Conservation (phyloP, 2,888 invertebrate species). For the Panorpa germanica region DNA sequence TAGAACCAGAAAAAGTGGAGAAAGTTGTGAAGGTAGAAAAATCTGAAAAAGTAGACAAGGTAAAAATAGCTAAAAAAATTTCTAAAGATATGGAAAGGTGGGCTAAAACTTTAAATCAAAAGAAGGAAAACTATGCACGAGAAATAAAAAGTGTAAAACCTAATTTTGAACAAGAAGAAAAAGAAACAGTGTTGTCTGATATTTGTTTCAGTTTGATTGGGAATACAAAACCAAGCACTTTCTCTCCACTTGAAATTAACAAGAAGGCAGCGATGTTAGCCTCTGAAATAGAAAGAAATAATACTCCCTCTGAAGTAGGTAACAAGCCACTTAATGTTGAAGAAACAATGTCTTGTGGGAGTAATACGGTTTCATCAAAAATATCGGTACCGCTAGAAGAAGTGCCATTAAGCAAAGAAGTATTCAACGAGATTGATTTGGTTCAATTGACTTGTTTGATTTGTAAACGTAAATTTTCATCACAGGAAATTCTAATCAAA, state of each 20-base stretch:
- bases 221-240: slow-evolving; percentile 34
- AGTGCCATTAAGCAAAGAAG: slow-evolving; percentile 34
- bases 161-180: too few species aligned
- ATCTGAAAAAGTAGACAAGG: slow-evolving; percentile 75
- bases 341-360: too few species aligned
- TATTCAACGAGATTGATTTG: slow-evolving; percentile 70
- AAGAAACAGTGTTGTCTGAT: slow-evolving; percentile 71
- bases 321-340: too few species aligned
- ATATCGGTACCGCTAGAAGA: slow-evolving; percentile 25
- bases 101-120: slow-evolving; percentile 94
- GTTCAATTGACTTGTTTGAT: slow-evolving; percentile 78
- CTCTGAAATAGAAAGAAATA: too few species aligned
- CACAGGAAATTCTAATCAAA: slow-evolving; percentile 69
- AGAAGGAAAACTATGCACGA: too few species aligned
- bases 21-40: slow-evolving; percentile 47
- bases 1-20: slow-evolving; percentile 25
- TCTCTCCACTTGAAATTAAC: slow-evolving; percentile 17
- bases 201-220: slow-evolving; percentile 73
- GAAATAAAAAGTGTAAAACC: too few species aligned
- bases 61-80: slow-evolving; percentile 93
- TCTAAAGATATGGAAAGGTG: slow-evolving; percentile 76
- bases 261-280: too few species aligned
- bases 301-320: too few species aligned
- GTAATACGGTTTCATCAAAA: background rate
- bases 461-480: slow-evolving; percentile 89